These are phyloP conservation scores for Phoeniculus purpureus DNA, from an alignment of 2,797 vertebrate genomes.

Conservation along the genomic window DNA sequence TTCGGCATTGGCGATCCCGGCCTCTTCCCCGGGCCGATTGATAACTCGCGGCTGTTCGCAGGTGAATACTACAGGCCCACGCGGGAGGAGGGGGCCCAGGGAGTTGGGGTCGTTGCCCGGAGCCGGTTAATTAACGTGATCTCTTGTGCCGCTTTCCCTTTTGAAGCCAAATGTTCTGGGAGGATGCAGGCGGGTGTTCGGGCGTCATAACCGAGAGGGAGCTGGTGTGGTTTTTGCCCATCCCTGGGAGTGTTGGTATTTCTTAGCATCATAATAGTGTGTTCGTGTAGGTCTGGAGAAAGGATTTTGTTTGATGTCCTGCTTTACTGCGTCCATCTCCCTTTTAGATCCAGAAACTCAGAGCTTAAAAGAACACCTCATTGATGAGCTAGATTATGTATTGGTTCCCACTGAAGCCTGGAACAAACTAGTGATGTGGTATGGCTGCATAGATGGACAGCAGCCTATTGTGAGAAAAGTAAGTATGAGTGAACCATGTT, in stretches of 20 bases:
- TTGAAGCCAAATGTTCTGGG: rapidly evolving
- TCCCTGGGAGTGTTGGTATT: rapidly evolving
- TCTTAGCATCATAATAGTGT: rapidly evolving
- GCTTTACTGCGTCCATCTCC: neutral
- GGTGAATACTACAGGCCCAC: slow-evolving; percentile 75
- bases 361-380: slow-evolving; percentile 92
- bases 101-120: neutral
- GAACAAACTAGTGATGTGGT: slow-evolving; percentile 92
- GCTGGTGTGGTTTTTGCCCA: rapidly evolving
- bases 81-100: neutral
- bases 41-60: slow-evolving; percentile 94
- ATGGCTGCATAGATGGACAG: slow-evolving; percentile 89
- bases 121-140: rapidly evolving
- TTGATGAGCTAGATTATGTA: slow-evolving; percentile 95
- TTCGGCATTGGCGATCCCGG: slow-evolving; percentile 89
- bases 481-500: slow-evolving; percentile 40
- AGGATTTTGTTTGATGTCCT: neutral
- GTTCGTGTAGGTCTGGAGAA: neutral
- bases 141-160: neutral
- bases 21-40: slow-evolving; percentile 92
- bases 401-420: slow-evolving; percentile 93
- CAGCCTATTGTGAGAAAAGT: slow-evolving; percentile 94
- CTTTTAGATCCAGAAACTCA: slow-evolving; percentile 88
- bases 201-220: rapidly evolving
- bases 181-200: rapidly evolving